These are phyloP conservation scores for Coregonus sp. DNA, from an alignment of 2,797 vertebrate species.

Conservation along the genomic window DNA sequence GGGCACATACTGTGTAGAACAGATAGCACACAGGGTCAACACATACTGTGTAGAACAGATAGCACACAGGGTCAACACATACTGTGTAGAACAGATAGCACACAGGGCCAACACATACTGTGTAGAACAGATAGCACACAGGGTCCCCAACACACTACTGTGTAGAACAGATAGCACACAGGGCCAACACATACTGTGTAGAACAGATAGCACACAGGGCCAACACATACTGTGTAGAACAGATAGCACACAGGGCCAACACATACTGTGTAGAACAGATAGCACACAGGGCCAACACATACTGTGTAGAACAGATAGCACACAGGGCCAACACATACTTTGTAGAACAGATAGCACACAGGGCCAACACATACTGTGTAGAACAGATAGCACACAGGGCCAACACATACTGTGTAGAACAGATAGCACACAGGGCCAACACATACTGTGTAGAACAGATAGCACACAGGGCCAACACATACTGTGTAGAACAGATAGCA, in stretches of 20 bases:
- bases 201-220: too few species aligned
- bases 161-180: not conserved
- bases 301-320: not conserved
- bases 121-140: too few species aligned
- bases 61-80: too few species aligned
- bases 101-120: not conserved
- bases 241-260: not conserved
- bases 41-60: too few species aligned
- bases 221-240: too few species aligned
- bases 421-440: too few species aligned
- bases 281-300: not conserved
- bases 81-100: not conserved
- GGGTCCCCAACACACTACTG: too few species aligned
- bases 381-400: not conserved
- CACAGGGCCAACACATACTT: not conserved
- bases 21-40: not conserved
- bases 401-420: not conserved
- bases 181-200: not conserved
- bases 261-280: not conserved
- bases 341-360: too few species aligned
- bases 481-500: too few species aligned
- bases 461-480: not conserved
- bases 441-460: not conserved
- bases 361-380: too few species aligned
- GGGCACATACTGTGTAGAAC: not conserved